Evolutionary conservation across 2,113 vertebrate genomes (phyloP).

Genomic region (Anser brachyrhynchus): DNA sequence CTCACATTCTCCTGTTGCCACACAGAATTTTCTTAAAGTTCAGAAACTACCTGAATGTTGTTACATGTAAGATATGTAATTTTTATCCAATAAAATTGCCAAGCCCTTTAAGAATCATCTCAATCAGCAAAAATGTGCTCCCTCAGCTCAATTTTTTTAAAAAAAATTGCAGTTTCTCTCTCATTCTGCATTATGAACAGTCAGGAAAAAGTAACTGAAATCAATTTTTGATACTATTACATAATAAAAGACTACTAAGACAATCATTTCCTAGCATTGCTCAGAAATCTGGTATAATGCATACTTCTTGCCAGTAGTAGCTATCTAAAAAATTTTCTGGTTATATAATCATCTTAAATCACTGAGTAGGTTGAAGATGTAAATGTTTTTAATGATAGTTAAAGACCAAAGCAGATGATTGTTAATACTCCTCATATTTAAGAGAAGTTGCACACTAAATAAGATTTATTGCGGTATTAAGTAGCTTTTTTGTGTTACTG

Average conservation of each 20-base stretch:
- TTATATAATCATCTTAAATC: constrained; percentile 32
- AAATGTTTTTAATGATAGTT: background rate
- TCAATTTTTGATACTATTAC: background rate
- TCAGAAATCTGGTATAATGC: background rate
- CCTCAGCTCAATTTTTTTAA: background rate
- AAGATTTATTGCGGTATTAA: background rate
- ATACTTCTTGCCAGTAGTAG: background rate
- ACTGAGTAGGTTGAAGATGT: background rate
- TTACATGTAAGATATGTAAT: background rate
- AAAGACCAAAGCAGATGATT: constrained; percentile 20
- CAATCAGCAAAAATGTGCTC: background rate
- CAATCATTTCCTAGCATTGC: background rate
- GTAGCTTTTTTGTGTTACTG: background rate
- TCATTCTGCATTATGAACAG: background rate
- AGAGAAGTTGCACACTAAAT: background rate
- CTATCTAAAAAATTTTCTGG: background rate
- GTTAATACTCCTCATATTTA: constrained; percentile 1
- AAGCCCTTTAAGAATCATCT: background rate
- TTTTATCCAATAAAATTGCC: background rate
- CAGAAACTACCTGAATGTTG: background rate
- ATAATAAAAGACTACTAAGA: background rate
- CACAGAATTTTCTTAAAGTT: background rate
- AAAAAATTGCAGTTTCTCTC: background rate
- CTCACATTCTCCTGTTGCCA: background rate
- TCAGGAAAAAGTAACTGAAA: background rate